A percentile compares a stretch with the other conserved stretches of the same genome.
phyloP scores from a whole-genome alignment of 2,797 vertebrate genomes.

The Arnoldichthys spilopterus region DNA sequence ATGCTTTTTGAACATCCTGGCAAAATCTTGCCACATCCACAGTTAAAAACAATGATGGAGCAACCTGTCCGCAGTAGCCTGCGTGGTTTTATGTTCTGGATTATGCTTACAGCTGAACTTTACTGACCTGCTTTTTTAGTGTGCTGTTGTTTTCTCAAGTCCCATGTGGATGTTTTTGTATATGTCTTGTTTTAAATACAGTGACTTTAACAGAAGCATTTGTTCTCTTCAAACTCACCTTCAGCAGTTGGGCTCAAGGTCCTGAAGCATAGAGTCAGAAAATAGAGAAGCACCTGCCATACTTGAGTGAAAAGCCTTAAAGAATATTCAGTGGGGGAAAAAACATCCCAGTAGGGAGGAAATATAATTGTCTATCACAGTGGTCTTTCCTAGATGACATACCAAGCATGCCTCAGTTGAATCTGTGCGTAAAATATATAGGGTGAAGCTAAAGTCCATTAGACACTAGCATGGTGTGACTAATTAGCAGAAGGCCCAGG shows the following conservation, averaged over 20 bases:
- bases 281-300: neutral
- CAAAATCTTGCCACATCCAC: neutral
- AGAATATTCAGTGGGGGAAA: constrained; percentile 11
- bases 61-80: neutral
- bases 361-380: constrained; percentile 36
- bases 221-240: constrained; percentile 21
- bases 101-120: constrained; percentile 24
- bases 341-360: constrained; percentile 28
- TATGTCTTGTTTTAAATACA: constrained; percentile 35
- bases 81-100: neutral
- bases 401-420: constrained; percentile 22
- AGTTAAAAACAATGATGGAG: neutral
- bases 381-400: constrained; percentile 18
- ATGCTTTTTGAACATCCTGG: neutral
- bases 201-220: constrained; percentile 21
- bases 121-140: constrained; percentile 24
- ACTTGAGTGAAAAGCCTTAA: constrained; percentile 1
- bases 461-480: constrained; percentile 58
- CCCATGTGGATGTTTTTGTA: neutral
- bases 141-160: constrained; percentile 11
- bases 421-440: constrained; percentile 49
- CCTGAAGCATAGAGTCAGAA: neutral
- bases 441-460: constrained; percentile 55
- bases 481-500: constrained; percentile 59
- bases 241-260: constrained; percentile 4